Conservation (phyloP, 92 coral and sea anemone species). For the Porites divaricata region DNA sequence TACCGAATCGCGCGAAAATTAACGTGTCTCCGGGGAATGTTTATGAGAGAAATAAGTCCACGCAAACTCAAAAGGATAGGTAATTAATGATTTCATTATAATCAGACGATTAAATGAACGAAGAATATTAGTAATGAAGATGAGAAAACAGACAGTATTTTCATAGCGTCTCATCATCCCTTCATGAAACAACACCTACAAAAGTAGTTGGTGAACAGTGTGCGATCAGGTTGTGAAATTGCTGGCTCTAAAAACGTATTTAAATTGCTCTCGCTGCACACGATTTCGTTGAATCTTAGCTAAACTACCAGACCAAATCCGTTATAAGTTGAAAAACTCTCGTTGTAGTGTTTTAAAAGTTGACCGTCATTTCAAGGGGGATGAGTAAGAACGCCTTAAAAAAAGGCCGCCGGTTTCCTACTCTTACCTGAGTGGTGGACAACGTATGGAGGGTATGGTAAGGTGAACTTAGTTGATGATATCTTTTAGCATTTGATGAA, state of each 20-base stretch:
- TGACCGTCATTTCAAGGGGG: slow-evolving; percentile 5
- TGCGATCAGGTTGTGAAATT: too few relatives aligned
- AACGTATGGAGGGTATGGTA: slow-evolving; percentile 17
- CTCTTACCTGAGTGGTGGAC: slow-evolving; percentile 8
- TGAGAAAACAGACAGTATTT: slow-evolving; percentile 6
- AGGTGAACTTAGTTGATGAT: slow-evolving; percentile 17
- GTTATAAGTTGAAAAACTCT: too few relatives aligned
- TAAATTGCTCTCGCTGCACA: background rate
- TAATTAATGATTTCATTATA: background rate
- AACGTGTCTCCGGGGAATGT: too few relatives aligned
- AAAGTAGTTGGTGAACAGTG: background rate
- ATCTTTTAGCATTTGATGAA: background rate
- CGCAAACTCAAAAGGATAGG: too few relatives aligned
- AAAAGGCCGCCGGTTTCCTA: background rate
- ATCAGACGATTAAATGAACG: background rate
- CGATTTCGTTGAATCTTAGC: too few relatives aligned
- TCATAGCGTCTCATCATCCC: background rate
- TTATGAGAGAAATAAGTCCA: too few relatives aligned
- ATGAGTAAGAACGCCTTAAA: background rate
- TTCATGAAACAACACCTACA: background rate
- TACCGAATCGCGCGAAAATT: too few relatives aligned
- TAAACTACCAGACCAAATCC: too few relatives aligned
- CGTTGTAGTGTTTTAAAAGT: too few relatives aligned
- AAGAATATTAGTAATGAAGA: background rate
- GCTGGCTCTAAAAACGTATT: background rate